Evolutionary conservation across 2,888 invertebrate genomes (phyloP).

Genomic region (Biston betularia): DNA sequence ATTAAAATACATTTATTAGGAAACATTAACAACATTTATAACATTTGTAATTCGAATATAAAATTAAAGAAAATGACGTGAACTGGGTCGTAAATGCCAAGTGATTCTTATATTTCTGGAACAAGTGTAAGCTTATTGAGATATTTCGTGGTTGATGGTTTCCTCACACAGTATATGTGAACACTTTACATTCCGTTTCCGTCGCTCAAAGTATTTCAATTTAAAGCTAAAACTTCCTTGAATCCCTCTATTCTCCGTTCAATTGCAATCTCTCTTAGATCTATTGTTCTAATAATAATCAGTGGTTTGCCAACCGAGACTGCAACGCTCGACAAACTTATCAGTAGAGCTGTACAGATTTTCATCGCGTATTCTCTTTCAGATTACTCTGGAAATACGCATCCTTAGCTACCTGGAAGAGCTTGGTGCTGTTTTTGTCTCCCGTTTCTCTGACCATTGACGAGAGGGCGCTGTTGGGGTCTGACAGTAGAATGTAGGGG

Average conservation of each 20-base stretch:
- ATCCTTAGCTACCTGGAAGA: constrained; percentile 80
- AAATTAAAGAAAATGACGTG: neutral
- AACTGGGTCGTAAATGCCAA: neutral
- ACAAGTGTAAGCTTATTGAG: neutral
- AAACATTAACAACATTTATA: neutral
- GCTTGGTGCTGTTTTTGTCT: constrained; percentile 79
- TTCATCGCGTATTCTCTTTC: constrained; percentile 65
- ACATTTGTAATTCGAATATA: constrained; percentile 13
- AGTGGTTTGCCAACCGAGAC: constrained; percentile 1
- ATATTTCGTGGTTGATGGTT: neutral
- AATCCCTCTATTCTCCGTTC: neutral
- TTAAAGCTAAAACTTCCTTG: neutral
- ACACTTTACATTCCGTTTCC: neutral
- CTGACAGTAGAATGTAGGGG: constrained; percentile 85
- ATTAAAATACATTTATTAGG: neutral
- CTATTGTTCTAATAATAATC: constrained; percentile 5
- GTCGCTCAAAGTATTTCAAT: neutral
- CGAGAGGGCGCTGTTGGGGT: constrained; percentile 82
- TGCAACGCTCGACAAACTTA: constrained; percentile 3
- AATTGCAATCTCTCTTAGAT: constrained; percentile 10
- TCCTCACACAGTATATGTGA: neutral
- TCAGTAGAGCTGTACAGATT: neutral
- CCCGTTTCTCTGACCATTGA: constrained; percentile 88
- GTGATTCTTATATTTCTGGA: neutral
- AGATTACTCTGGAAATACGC: constrained; percentile 71